Conservation (phyloP, 1,140 invertebrate species). For the Asobara japonica region DNA sequence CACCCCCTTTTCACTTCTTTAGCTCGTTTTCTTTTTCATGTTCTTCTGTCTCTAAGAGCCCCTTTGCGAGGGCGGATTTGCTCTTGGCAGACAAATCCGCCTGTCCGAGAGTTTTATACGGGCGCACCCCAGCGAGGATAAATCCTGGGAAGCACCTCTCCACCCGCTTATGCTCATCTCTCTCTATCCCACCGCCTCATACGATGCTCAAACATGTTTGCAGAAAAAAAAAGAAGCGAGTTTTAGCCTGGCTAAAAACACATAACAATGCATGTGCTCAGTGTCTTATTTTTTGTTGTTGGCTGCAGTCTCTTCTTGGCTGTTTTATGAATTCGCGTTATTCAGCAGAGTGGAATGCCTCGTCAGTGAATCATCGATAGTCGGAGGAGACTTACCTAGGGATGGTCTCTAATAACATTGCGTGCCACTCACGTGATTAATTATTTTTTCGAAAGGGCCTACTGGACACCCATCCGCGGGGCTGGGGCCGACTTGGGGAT, state of each 20-base stretch:
- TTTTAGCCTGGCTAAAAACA: not conserved
- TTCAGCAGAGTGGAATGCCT: not conserved
- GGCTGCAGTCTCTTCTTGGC: not conserved
- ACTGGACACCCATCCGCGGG: too few species aligned
- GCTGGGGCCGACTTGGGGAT: too few species aligned
- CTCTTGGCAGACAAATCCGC: constrained; percentile 48
- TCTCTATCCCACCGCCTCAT: not conserved
- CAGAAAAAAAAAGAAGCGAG: not conserved
- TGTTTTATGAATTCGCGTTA: not conserved
- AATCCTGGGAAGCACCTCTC: constrained; percentile 16
- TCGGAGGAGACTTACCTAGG: too few species aligned
- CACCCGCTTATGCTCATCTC: not conserved
- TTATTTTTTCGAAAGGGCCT: too few species aligned
- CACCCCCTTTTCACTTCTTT: not conserved
- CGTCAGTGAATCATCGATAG: not conserved
- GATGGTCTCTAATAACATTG: too few species aligned
- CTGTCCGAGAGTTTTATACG: constrained; percentile 47
- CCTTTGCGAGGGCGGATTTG: constrained; percentile 42
- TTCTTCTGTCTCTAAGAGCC: constrained; percentile 19
- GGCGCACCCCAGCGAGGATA: constrained; percentile 23
- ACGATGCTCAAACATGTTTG: constrained; percentile 13
- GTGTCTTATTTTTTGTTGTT: not conserved
- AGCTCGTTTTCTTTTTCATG: constrained; percentile 1
- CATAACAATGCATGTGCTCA: constrained; percentile 13
- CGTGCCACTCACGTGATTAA: too few species aligned